A percentile compares a stretch with the other conserved stretches of the same genome.
Conservation (phyloP, 37 sponge, comb jelly and placozoan species). For the Theonella swinhoei region DNA sequence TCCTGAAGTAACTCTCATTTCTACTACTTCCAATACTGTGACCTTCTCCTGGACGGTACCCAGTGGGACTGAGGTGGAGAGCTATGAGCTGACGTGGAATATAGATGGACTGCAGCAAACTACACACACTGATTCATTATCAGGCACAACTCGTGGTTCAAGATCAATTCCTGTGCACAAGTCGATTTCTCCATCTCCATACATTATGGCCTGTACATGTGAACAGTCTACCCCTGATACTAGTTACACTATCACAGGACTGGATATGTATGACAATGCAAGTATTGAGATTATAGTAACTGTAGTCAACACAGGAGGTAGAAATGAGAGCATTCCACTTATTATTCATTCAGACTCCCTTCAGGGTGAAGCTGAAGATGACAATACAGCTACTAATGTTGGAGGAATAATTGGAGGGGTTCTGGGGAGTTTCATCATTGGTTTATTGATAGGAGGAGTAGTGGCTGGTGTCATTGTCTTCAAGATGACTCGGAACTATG, state of each 20-base stretch:
- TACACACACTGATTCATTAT: background rate
- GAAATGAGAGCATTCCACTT: background rate
- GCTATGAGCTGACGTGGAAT: background rate
- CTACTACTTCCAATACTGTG: background rate
- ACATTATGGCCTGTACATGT: no score
- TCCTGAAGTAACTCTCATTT: background rate
- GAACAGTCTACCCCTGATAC: no score
- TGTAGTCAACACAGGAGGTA: background rate
- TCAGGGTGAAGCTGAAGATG: background rate
- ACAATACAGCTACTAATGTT: background rate
- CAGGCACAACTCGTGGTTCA: background rate
- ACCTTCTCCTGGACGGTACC: background rate
- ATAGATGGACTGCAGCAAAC: background rate
- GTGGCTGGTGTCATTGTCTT: background rate
- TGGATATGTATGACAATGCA: background rate
- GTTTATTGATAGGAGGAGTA: no score
- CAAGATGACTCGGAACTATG: no score
- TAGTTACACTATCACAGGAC: background rate
- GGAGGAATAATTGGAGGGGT: background rate
- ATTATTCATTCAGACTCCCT: background rate
- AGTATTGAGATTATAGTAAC: background rate
- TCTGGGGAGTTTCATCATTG: no score
- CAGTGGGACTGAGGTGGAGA: background rate
- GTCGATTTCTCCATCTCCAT: no score
- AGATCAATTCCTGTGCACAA: no score